Evolutionary conservation across 2,113 vertebrate species (phyloP), one percentile per base, ranked within the genome.

Genomic region (Balaeniceps rex): DNA sequence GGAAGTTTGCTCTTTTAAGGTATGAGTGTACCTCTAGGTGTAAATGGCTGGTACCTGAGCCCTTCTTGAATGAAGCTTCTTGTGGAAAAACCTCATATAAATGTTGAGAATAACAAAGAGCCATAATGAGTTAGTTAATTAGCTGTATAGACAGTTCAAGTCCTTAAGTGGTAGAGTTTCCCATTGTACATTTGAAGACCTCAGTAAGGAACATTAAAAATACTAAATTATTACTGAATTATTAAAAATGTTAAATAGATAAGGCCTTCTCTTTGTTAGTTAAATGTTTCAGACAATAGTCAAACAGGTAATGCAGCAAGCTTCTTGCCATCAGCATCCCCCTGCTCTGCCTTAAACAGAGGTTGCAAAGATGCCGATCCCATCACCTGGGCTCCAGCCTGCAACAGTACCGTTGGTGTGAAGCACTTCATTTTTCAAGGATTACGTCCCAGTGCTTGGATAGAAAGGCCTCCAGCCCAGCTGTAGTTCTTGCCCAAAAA

Each of bases 391-490:
- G 36, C 38, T 49, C 70, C 54, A 81, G 72, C 25, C 75, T 52
- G 29, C 25, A 72, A 34, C 57, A 21, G 10, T 12, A 8, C 8
- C 8, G 5, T 4, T 54, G 36, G 6, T 75, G 60, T 12, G 60
- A 44, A 51, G 33, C 31, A 22, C 36, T 76, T 42, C 1, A 2
- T 36, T 70, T 54, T 71, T 51, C 38, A 75, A 54, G 42, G 19
- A 7, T 47, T 12, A 40, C 0, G 0, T 42, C 29, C 28, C 38
- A 7, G 9, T 40, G 34, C 65, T 12, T 58, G 42, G 28, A 38
- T 33, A 19, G 51, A 46, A 33, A 13, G 14, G 40, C 25, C 49
- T 78, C 6, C 0, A 40, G 34, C 84, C 65, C 54, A 71, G 61
- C 57, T 55, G 6, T 6, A 51, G 52, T 16, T 60, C 31, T 71